phyloP scores from a whole-genome alignment of 2,888 invertebrate species.

The Leucoma salicis region DNA sequence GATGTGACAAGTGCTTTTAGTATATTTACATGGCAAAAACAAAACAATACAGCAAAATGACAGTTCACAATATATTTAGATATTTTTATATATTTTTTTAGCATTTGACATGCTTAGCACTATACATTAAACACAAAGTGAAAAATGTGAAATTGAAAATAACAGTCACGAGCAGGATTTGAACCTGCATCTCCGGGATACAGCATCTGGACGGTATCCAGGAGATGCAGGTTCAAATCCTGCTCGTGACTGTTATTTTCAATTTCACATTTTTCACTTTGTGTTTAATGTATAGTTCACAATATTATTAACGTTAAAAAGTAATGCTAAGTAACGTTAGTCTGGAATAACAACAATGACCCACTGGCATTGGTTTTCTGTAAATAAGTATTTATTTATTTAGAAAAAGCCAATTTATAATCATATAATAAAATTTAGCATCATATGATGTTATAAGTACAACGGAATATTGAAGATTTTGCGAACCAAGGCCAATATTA shows the following conservation, averaged over 20 bases:
- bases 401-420: neutral
- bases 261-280: no score
- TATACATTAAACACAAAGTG: no score
- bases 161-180: no score
- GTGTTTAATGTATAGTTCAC: no score
- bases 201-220: no score
- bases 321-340: neutral
- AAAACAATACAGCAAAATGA: constrained; percentile 57
- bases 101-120: no score
- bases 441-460: neutral
- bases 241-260: no score
- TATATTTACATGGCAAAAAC: constrained; percentile 79
- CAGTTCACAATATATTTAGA: constrained; percentile 49
- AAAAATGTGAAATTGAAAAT: no score
- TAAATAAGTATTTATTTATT: constrained; percentile 17
- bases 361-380: constrained; percentile 21
- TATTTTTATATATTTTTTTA: no score
- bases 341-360: constrained; percentile 15
- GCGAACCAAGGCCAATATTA: constrained; percentile 22
- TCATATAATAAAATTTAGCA: neutral
- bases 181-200: no score
- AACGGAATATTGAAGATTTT: constrained; percentile 8
- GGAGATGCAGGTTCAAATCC: no score
- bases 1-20: constrained; percentile 76
- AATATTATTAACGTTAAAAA: neutral